Percentiles rank a stretch among this genome's conserved stretches.
Conservation (phyloP, 1,140 invertebrate species). For the Myzus persicae region DNA sequence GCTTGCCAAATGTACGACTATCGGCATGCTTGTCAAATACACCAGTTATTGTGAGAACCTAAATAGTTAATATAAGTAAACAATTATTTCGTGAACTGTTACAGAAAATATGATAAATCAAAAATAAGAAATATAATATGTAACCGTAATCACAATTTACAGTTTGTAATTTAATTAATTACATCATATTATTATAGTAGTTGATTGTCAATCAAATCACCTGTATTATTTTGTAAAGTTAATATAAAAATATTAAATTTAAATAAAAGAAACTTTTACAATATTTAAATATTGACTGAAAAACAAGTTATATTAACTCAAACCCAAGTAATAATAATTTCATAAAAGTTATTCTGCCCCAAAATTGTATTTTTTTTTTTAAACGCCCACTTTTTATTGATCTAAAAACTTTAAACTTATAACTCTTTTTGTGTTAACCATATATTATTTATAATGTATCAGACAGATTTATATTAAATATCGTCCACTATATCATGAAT, state of each 20-base stretch:
- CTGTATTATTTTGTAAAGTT: background rate
- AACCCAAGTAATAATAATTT: slow-evolving; percentile 1
- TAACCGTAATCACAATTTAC: background rate
- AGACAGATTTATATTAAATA: background rate
- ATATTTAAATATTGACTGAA: background rate
- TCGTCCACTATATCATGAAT: background rate
- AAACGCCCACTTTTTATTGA: background rate
- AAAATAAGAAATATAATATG: background rate
- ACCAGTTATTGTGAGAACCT: background rate
- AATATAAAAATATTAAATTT: background rate
- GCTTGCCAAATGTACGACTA: background rate
- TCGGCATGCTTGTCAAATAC: background rate
- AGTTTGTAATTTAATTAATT: background rate
- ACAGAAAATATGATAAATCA: background rate
- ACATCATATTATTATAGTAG: background rate
- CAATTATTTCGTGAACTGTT: background rate
- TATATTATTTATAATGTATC: background rate
- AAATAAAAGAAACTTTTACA: background rate
- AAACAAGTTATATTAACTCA: background rate
- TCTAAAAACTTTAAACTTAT: background rate
- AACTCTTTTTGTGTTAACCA: background rate
- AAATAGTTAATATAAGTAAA: background rate
- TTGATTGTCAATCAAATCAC: background rate
- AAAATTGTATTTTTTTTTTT: background rate
- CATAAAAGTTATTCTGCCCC: background rate